Percentiles rank a stretch among this genome's conserved stretches.
These are phyloP conservation scores for Drosophila mayaguana DNA, from an alignment of 2,888 invertebrate genomes.

Conservation along the genomic window DNA sequence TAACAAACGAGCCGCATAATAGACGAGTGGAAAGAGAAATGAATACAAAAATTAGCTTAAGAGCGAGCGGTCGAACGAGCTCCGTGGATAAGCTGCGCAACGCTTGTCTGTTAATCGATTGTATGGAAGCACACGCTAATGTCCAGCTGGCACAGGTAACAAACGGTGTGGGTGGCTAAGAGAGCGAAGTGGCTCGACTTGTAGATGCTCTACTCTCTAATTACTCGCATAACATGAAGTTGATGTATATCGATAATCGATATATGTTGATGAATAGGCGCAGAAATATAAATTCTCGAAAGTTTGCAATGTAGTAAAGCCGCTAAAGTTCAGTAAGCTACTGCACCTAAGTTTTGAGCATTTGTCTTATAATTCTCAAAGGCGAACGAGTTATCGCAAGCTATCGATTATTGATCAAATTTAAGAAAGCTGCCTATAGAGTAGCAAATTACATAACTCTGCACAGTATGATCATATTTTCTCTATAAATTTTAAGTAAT, in stretches of 20 bases:
- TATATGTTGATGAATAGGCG: not conserved
- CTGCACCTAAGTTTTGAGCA: too few relatives aligned
- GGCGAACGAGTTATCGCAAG: not conserved
- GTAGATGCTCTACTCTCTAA: not conserved
- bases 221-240: too few relatives aligned
- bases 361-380: too few relatives aligned
- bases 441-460: not conserved
- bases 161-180: not conserved
- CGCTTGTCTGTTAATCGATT: slow-evolving; percentile 70
- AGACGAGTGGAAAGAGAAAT: not conserved
- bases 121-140: slow-evolving; percentile 66
- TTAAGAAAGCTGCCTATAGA: too few relatives aligned
- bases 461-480: too few relatives aligned
- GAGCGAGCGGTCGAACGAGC: not conserved
- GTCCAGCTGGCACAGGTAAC: slow-evolving; percentile 41
- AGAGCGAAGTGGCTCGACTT: not conserved
- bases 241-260: too few relatives aligned
- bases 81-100: slow-evolving; percentile 29
- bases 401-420: not conserved
- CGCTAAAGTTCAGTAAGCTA: too few relatives aligned
- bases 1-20: slow-evolving; percentile 46
- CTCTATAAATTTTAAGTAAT: not conserved
- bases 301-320: too few relatives aligned
- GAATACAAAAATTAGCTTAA: not conserved
- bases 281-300: not conserved